Percentiles rank a stretch among this genome's conserved stretches.
Conservation (phyloP, 2,113 vertebrate species). For the Oryzias woworae region DNA sequence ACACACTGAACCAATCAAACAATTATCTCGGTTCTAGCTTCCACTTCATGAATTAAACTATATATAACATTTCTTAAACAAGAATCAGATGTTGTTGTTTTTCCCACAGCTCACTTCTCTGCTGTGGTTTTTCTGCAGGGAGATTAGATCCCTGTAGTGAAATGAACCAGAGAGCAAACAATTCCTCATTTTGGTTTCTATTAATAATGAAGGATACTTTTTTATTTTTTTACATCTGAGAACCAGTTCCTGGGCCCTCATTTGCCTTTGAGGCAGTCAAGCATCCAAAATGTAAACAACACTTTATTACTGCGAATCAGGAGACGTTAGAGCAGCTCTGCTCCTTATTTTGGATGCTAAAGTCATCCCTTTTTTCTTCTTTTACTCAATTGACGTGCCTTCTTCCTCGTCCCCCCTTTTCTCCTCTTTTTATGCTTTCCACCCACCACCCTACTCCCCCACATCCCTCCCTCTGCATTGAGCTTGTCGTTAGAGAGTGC, state of each 20-base stretch:
- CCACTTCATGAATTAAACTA: neutral
- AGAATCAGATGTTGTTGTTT: too few relatives aligned
- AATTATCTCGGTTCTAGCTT: neutral
- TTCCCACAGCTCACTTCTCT: neutral
- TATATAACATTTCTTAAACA: too few relatives aligned
- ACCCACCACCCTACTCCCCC: conserved; percentile 3
- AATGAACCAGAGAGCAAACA: conserved; percentile 46
- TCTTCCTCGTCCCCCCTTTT: conserved; percentile 52
- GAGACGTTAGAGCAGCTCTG: conserved; percentile 20
- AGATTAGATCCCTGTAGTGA: conserved; percentile 15
- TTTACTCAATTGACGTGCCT: conserved; percentile 39
- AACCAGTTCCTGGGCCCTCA: conserved; percentile 28
- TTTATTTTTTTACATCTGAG: conserved; percentile 50
- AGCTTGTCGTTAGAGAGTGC: conserved; percentile 85
- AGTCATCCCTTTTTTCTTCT: conserved; percentile 7
- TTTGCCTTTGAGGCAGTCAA: conserved; percentile 48
- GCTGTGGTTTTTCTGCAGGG: conserved; percentile 15
- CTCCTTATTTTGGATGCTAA: conserved; percentile 14
- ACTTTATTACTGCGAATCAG: too few relatives aligned
- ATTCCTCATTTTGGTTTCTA: conserved; percentile 46
- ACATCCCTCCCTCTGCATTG: conserved; percentile 71
- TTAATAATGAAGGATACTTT: conserved; percentile 50
- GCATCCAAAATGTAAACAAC: conserved; percentile 7
- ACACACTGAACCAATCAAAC: neutral
- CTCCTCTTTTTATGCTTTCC: conserved; percentile 36